Percentiles rank a stretch among this genome's conserved stretches.
Conservation (phyloP, 2,888 invertebrate species). For the Stegana nigrithorax region DNA sequence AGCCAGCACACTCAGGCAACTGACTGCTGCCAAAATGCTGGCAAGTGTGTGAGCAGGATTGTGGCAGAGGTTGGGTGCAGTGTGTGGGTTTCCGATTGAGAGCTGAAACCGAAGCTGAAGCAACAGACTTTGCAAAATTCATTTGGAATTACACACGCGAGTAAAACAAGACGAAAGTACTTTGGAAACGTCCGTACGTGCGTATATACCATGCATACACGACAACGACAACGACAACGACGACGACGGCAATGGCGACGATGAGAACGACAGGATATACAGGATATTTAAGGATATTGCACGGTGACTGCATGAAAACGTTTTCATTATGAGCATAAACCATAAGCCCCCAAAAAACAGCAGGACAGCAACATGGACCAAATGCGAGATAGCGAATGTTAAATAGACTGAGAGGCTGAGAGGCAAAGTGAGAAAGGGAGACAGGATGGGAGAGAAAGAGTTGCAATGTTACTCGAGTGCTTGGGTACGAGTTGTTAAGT, state of each 20-base stretch:
- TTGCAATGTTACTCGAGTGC: too few species aligned
- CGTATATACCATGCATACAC: background rate
- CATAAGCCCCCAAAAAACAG: conserved; percentile 39
- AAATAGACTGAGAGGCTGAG: conserved; percentile 26
- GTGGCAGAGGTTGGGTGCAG: background rate
- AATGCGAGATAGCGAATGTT: conserved; percentile 17
- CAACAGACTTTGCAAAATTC: conserved; percentile 23
- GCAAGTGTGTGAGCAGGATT: conserved; percentile 19
- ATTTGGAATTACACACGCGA: conserved; percentile 26
- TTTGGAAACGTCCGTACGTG: too few species aligned
- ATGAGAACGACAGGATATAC: background rate
- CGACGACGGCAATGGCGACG: background rate
- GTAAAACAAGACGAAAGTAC: conserved; percentile 32
- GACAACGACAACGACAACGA: background rate
- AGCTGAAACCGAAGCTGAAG: background rate
- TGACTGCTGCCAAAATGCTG: background rate
- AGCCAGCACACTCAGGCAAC: too few species aligned
- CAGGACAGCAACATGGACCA: background rate
- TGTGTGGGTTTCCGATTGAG: background rate
- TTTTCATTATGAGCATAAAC: conserved; percentile 39
- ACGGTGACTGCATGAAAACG: conserved; percentile 31
- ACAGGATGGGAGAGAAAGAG: background rate
- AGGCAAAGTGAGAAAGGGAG: conserved; percentile 28
- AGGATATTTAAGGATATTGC: conserved; percentile 28
- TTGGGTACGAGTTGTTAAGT: too few species aligned